A percentile compares a stretch with the other conserved stretches of the same genome.
These are phyloP conservation scores for Motacilla tschutschensis DNA, from an alignment of 2,113 vertebrate genomes.

Conservation along the genomic window DNA sequence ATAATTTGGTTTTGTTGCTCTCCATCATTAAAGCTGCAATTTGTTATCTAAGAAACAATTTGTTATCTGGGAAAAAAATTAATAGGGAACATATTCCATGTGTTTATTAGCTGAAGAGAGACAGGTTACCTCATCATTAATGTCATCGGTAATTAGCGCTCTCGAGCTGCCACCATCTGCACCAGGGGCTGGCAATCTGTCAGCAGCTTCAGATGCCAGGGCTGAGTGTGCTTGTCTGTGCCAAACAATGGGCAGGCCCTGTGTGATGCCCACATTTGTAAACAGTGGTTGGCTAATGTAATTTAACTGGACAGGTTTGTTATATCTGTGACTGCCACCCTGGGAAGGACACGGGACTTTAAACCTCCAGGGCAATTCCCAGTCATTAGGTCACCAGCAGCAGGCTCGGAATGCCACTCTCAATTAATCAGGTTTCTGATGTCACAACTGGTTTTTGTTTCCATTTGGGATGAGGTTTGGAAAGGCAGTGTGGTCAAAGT, in stretches of 20 bases:
- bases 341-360: slow-evolving; percentile 30
- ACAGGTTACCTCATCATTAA: slow-evolving; percentile 55
- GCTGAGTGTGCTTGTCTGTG: not conserved
- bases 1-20: slow-evolving; percentile 42
- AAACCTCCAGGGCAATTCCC: slow-evolving; percentile 55
- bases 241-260: not conserved
- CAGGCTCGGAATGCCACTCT: slow-evolving; percentile 24
- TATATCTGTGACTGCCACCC: slow-evolving; percentile 1
- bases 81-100: slow-evolving; percentile 45
- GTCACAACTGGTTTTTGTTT: slow-evolving; percentile 42
- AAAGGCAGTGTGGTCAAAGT: not conserved
- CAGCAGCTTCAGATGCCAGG: slow-evolving; percentile 32
- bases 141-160: slow-evolving; percentile 50
- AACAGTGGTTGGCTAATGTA: slow-evolving; percentile 10
- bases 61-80: slow-evolving; percentile 26
- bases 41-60: slow-evolving; percentile 55
- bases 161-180: slow-evolving; percentile 13
- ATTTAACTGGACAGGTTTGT: slow-evolving; percentile 25
- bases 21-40: slow-evolving; percentile 39
- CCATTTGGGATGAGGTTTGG: not conserved
- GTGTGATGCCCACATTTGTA: slow-evolving; percentile 1
- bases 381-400: slow-evolving; percentile 31
- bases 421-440: slow-evolving; percentile 48
- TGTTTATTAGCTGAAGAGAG: slow-evolving; percentile 53
- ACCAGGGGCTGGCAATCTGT: not conserved